phyloP scores from a whole-genome alignment of 2,113 vertebrate species.

The Porphyrio hochstetteri region DNA sequence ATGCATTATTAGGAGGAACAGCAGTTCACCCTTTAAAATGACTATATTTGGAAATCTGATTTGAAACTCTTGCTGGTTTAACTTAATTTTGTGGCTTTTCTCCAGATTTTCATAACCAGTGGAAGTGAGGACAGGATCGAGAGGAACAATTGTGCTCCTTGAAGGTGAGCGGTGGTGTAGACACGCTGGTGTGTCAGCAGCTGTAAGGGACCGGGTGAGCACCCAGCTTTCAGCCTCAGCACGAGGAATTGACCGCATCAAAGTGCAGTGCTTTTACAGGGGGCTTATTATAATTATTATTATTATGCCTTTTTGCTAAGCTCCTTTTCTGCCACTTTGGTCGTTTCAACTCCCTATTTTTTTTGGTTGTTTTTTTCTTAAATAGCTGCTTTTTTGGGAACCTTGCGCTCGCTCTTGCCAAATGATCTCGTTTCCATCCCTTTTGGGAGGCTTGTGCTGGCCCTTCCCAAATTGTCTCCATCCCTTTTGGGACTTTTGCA shows the following conservation, averaged over 20 bases:
- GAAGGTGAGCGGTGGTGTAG: rapidly evolving
- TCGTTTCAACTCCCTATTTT: rapidly evolving
- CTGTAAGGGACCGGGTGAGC: background rate
- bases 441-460: too few species aligned
- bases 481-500: background rate
- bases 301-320: background rate
- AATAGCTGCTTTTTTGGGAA: background rate
- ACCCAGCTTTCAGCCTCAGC: rapidly evolving
- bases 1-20: constrained; percentile 13
- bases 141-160: background rate
- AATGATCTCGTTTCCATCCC: too few species aligned
- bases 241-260: rapidly evolving
- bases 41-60: constrained; percentile 60
- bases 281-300: too few species aligned
- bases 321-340: background rate
- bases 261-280: background rate
- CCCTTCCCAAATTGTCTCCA: background rate
- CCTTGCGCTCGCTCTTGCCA: too few species aligned
- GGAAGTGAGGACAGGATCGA: background rate
- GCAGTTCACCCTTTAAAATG: constrained; percentile 35
- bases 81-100: constrained; percentile 61
- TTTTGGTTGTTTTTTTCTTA: background rate
- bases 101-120: constrained; percentile 27
- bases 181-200: rapidly evolving
- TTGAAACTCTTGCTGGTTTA: constrained; percentile 29